A percentile compares a stretch with the other conserved stretches of the same genome.
phyloP scores from a whole-genome alignment of 2,113 vertebrate species.

The Platysternon megacephalum region DNA sequence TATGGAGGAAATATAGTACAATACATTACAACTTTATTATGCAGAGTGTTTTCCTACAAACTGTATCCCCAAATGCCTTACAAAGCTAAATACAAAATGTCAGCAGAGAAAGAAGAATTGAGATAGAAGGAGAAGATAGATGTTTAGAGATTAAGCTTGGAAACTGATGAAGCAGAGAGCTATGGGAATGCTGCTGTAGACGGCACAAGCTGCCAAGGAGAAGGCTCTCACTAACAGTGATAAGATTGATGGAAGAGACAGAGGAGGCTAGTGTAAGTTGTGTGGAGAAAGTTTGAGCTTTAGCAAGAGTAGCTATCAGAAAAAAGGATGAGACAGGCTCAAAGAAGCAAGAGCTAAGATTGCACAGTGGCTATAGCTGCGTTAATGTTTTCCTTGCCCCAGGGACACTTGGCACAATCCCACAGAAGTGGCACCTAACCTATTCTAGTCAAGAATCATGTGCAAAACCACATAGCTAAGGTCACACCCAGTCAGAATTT shows the following conservation, averaged over 20 bases:
- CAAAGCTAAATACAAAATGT: background rate
- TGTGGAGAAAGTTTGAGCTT: background rate
- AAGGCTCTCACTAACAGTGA: accelerated
- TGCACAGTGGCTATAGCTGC: accelerated
- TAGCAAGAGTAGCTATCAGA: accelerated
- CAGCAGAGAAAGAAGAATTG: background rate
- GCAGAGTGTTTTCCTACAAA: background rate
- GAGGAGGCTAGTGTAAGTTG: background rate
- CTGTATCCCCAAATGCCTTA: background rate
- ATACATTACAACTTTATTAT: background rate
- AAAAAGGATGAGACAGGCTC: background rate
- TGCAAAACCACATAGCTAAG: background rate
- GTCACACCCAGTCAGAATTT: background rate
- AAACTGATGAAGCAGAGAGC: background rate
- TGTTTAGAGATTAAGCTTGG: accelerated
- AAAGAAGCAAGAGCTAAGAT: background rate
- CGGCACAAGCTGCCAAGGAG: background rate
- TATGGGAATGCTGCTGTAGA: background rate
- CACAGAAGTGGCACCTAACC: background rate
- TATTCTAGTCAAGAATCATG: background rate
- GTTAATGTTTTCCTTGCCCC: background rate
- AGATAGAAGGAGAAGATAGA: accelerated
- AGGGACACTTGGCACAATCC: background rate
- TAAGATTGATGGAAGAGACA: accelerated
- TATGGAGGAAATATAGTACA: slow-evolving; percentile 35